Percentiles rank a stretch among this genome's conserved stretches.
These are phyloP conservation scores for Ornithoptera alexandrae DNA, from an alignment of 2,888 invertebrate genomes.

Conservation along the genomic window DNA sequence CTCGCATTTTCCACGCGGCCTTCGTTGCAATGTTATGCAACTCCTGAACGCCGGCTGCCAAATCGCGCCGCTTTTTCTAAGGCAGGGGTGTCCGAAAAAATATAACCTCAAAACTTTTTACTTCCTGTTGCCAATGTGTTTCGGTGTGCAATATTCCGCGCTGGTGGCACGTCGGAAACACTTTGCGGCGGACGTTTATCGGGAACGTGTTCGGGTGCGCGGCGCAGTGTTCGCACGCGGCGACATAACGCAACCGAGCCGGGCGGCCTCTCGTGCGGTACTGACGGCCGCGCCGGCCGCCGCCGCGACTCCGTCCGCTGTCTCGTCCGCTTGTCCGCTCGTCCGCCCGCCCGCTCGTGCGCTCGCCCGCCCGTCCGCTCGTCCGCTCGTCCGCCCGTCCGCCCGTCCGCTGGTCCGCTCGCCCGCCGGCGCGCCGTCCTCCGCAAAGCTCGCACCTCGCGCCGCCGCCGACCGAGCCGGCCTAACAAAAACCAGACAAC, in stretches of 20 bases:
- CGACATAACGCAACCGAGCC: conserved; percentile 59
- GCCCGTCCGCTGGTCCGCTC: too few species aligned
- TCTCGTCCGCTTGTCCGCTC: conserved; percentile 33
- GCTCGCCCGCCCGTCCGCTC: too few species aligned
- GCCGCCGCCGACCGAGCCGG: conserved; percentile 1
- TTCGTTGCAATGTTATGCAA: conserved; percentile 76
- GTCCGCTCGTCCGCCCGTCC: too few species aligned
- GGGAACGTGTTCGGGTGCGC: conserved; percentile 58
- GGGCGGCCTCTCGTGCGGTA: conserved; percentile 64
- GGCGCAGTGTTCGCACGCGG: conserved; percentile 43
- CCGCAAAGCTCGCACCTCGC: conserved; percentile 20
- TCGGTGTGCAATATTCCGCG: conserved; percentile 18
- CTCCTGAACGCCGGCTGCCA: conserved; percentile 57
- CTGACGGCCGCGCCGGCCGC: conserved; percentile 48
- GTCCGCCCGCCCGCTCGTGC: not conserved
- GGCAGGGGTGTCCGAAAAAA: conserved; percentile 41
- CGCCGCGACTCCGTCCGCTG: not conserved
- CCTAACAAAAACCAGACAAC: conserved; percentile 25
- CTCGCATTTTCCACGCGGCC: conserved; percentile 64
- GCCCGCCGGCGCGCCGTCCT: conserved; percentile 1
- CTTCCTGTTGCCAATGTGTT: conserved; percentile 8
- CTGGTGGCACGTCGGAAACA: conserved; percentile 40
- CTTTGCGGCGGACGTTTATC: conserved; percentile 45
- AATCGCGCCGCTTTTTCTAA: conserved; percentile 54
- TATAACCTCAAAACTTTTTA: conserved; percentile 45